Percentiles rank a stretch among this genome's conserved stretches.
Evolutionary conservation across 2,797 vertebrate genomes (phyloP).

Genomic region (Mastacembelus armatus): DNA sequence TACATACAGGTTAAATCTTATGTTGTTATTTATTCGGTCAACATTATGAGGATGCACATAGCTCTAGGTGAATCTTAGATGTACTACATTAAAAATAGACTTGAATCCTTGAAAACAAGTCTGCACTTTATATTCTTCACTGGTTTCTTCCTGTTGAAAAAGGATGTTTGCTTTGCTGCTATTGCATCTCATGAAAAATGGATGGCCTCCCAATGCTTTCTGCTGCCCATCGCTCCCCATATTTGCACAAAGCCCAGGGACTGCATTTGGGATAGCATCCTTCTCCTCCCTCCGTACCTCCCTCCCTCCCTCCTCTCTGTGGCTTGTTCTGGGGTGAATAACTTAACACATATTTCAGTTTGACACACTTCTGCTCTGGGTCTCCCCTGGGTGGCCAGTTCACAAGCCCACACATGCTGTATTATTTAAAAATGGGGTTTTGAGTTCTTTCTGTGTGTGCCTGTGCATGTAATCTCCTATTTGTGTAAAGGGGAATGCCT

Average conservation of each 20-base stretch:
- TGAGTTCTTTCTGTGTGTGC: constrained; percentile 31
- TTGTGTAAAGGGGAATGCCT: constrained; percentile 23
- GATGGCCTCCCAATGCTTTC: constrained; percentile 76
- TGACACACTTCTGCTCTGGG: constrained; percentile 78
- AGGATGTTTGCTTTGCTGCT: constrained; percentile 79
- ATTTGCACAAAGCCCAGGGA: constrained; percentile 71
- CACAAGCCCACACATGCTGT: constrained; percentile 76
- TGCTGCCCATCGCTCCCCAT: constrained; percentile 64
- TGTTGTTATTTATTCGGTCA: constrained; percentile 15
- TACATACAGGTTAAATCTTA: neutral
- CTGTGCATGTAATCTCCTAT: constrained; percentile 49
- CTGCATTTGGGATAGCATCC: constrained; percentile 68
- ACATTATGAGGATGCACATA: constrained; percentile 8
- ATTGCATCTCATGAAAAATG: constrained; percentile 82
- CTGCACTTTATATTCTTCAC: constrained; percentile 58
- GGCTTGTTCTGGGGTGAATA: constrained; percentile 71
- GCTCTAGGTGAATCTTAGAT: constrained; percentile 23
- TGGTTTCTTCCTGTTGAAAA: constrained; percentile 63
- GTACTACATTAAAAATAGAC: constrained; percentile 33
- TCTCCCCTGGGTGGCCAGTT: constrained; percentile 71
- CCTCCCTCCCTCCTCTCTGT: too few relatives aligned
- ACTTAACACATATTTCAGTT: constrained; percentile 82
- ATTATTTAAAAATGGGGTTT: constrained; percentile 76
- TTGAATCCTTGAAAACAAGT: constrained; percentile 63
- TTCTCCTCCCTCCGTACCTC: constrained; percentile 19